Base-by-base conservation (phyloP, 64 coral and sea anemone species). In the Anthopleura sola region DNA sequence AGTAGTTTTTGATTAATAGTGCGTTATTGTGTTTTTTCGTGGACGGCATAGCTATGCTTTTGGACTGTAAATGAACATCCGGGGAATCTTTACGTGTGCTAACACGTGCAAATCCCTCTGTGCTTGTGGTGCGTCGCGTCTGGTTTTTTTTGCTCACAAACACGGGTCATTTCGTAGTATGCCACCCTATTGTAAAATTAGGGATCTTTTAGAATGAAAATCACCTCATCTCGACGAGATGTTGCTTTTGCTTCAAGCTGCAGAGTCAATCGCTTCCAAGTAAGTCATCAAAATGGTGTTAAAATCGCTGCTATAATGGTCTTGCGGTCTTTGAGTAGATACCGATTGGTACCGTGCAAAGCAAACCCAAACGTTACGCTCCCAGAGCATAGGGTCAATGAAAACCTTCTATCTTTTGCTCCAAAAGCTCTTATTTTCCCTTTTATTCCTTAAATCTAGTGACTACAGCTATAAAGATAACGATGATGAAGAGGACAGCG, bases 231-330 rank as follows among this genome's bases (percentile, higher is more conserved):
- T 34, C 56, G 37, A 40, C 51, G 88, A 44, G 82, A 97, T 97
- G 94, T 97, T 97, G 87, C 94, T 97, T 93, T 89, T 97, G 71
- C 94, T 97, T 97, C 92, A 97, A 78, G 94, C 94, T 77, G 94
- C 94, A 75, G 94, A 97, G 28, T 88, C 90, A 36, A 90, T 97
- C 9, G 89, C 89, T 82, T 85, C 90, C 83, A 76, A 86, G 94
- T 97, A 55, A 46, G 90, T 82, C 68, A n/a, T 16, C 83, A 19
- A 60, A 33, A 21, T 29, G 75, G 16, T 15, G 37, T 51, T 55
- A 75, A 37, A 85, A 87, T 68, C 24, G 28, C 58, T 81, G 47
- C 44, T 34, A 37, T 62, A 48, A 26, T 66, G 8, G 60, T 23
- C 60, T 91, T 86, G 68, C 80, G 75, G 53, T 66, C 47, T 87